Percentiles rank a stretch among this genome's conserved stretches.
Conservation (phyloP, 1,140 invertebrate species). For the Notospermus geniculatus region DNA sequence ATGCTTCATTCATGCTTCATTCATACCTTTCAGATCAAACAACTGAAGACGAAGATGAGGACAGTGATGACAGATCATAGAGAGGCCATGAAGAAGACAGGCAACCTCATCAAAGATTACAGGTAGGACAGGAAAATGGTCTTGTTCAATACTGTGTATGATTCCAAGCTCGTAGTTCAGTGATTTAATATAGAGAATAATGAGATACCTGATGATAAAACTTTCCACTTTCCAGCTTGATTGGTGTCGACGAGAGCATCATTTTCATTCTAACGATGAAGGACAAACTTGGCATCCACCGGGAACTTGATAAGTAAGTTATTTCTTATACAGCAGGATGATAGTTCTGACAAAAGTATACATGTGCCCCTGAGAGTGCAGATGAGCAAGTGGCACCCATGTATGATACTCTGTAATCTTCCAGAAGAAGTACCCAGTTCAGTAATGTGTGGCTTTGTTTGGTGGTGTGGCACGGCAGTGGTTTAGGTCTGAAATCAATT, state of each 20-base stretch:
- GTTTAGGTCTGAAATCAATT: background rate
- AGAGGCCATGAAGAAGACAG: slow-evolving; percentile 31
- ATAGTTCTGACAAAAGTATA: background rate
- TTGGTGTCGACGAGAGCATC: slow-evolving; percentile 44
- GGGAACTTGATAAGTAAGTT: slow-evolving; percentile 49
- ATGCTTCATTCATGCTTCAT: too few species aligned
- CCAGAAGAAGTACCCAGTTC: too few species aligned
- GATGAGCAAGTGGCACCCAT: too few species aligned
- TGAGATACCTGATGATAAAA: too few species aligned
- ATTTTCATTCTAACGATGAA: slow-evolving; percentile 40
- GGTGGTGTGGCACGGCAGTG: too few species aligned
- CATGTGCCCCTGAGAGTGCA: too few species aligned
- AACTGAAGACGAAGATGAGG: slow-evolving; percentile 29
- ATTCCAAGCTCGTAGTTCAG: too few species aligned
- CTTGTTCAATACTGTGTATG: too few species aligned
- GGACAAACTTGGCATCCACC: slow-evolving; percentile 43
- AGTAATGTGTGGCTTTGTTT: too few species aligned
- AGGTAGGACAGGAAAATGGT: slow-evolving; percentile 29
- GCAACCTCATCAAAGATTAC: slow-evolving; percentile 40
- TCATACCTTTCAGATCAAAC: slow-evolving; percentile 5
- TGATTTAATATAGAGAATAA: too few species aligned
- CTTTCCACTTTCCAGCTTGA: slow-evolving; percentile 27
- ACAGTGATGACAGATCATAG: slow-evolving; percentile 38
- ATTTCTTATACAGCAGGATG: background rate
- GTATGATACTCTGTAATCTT: too few species aligned